phyloP scores from a whole-genome alignment of 64 coral and sea anemone genomes.

The Actinia tenebrosa region DNA sequence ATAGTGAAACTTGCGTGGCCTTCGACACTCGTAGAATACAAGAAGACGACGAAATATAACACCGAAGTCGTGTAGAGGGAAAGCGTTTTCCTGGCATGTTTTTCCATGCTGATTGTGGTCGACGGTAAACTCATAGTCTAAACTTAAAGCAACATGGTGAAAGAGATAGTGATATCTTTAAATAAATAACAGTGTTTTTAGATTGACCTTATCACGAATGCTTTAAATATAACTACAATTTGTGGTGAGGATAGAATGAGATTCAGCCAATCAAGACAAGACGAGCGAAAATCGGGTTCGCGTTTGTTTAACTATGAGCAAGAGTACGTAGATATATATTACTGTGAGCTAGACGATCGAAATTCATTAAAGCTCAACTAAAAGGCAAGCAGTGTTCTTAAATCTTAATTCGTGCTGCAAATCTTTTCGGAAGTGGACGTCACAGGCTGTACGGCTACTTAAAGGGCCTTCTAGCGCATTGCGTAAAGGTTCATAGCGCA shows the following conservation, averaged over 20 bases:
- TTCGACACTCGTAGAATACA: background rate
- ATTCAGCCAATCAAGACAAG: background rate
- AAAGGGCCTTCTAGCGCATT: background rate
- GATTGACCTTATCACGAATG: background rate
- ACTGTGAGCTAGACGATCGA: background rate
- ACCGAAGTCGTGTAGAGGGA: background rate
- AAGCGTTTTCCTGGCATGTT: background rate
- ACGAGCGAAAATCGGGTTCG: background rate
- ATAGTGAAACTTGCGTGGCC: background rate
- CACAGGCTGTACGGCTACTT: background rate
- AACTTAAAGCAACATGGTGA: background rate
- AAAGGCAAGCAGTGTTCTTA: background rate
- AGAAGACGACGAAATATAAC: background rate
- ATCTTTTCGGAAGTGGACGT: slow-evolving; percentile 5
- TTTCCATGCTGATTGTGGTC: background rate
- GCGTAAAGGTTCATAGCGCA: background rate
- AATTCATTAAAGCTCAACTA: background rate
- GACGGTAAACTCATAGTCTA: background rate
- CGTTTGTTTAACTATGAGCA: background rate
- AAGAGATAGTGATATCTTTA: background rate
- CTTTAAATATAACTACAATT: background rate
- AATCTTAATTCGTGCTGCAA: background rate
- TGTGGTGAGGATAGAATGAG: background rate
- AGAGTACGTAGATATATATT: background rate
- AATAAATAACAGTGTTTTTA: background rate